Base-by-base conservation (phyloP, 2,113 vertebrate species). In the Calyptommatus sinebrachiatus region DNA sequence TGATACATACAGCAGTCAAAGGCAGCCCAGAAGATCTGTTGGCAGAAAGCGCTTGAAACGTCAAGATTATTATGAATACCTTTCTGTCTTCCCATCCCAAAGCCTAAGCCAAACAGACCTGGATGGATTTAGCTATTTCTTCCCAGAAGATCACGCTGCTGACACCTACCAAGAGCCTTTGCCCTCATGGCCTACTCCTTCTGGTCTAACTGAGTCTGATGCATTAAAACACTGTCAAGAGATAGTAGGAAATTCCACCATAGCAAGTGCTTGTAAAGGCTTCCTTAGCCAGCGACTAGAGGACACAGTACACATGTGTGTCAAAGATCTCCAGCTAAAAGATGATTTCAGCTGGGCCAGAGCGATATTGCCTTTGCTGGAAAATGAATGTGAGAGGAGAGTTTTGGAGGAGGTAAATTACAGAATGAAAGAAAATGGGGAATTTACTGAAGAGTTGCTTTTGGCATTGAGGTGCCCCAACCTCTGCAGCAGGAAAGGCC, bases 321-420 rank as follows among this genome's bases (percentile, higher is more conserved):
- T 97, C 16, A 87, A 90, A 28, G 97, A 99, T 90, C 80, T 97
- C 26, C 94, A 95, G 81, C 88, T 97, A 69, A 99, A 99, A 86
- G 97, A 98, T 53, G 96, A 98, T 50, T 88, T 84, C 35, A 70
- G 87, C 0, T 98, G 97, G 97, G 88, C 95, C 88, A 93, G 92
- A 41, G 96, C 94, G 9, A 94, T 93, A 0, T 29, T 97, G 29
- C 92, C 97, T 6, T 93, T 99, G 85, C 91, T 99, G 84, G 97
- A 99, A 91, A 99, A 98, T 26, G 97, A 98, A 94, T 99, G 97
- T 78, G 97, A 99, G 92, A 95, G 92, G 87, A 95, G 94, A 85
- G 74, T 97, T 83, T 82, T 95, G 72, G 96, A 97, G 92, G 92
- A 95, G 78, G 84, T 89, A 46, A 84, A 83, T 81, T 75, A 86